Percentiles rank a stretch among this genome's conserved stretches.
Conservation (phyloP, 2,888 invertebrate genomes). For the Andrena hattorfiana region DNA sequence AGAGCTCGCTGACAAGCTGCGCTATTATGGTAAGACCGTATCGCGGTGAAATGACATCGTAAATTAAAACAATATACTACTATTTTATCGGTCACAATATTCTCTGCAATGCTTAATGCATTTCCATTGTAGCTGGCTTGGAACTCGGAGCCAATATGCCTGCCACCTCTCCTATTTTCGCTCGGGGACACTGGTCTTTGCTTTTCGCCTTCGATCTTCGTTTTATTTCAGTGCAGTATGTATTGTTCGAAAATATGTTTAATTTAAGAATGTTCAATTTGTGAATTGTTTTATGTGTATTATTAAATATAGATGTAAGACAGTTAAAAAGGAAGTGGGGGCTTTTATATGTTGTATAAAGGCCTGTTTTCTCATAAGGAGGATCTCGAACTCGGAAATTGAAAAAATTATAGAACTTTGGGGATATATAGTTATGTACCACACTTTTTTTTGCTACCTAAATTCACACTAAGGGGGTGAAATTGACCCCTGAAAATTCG, state of each 20-base stretch:
- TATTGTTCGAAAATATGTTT: not conserved
- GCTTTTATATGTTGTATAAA: no score
- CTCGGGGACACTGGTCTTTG: not conserved
- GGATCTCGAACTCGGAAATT: no score
- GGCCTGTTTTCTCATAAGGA: no score
- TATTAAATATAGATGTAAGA: no score
- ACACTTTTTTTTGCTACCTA: no score
- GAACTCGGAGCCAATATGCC: not conserved
- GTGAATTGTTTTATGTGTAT: no score
- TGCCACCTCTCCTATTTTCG: not conserved
- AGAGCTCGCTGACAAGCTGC: constrained; percentile 57
- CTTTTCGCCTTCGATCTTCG: not conserved
- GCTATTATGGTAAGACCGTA: constrained; percentile 43
- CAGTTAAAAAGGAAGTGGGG: no score
- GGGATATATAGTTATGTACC: no score
- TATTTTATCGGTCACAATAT: constrained; percentile 54
- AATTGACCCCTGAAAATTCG: no score
- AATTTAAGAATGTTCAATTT: not conserved
- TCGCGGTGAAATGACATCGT: constrained; percentile 43
- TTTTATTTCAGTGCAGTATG: not conserved
- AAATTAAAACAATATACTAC: constrained; percentile 64
- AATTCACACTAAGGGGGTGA: no score
- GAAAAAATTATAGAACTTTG: no score
- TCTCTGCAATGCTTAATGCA: constrained; percentile 54
- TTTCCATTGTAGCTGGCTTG: constrained; percentile 56